Evolutionary conservation across 2,797 vertebrate species (phyloP).

Genomic region (Eleutherodactylus coqui): DNA sequence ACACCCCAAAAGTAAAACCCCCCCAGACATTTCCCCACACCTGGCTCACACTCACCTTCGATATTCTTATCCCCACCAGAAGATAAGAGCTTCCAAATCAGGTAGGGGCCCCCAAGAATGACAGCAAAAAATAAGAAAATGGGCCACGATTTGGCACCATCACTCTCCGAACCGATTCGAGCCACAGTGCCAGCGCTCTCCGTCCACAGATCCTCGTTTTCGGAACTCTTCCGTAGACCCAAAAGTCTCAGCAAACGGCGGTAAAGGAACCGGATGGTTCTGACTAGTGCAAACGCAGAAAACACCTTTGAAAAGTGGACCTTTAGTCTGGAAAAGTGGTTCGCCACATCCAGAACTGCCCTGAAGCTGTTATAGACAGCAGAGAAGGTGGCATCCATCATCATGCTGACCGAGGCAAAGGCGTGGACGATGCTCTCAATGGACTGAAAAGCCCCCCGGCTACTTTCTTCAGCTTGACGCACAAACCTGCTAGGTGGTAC

Average conservation of each 20-base stretch:
- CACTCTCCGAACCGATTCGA: constrained; percentile 72
- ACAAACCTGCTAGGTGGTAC: constrained; percentile 92
- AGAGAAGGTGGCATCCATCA: constrained; percentile 97
- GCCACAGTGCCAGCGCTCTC: constrained; percentile 85
- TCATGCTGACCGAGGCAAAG: constrained; percentile 96
- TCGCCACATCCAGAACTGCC: constrained; percentile 94
- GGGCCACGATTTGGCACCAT: constrained; percentile 92
- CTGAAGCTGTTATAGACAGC: constrained; percentile 98
- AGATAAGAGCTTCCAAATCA: constrained; percentile 96
- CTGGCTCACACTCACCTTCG: constrained; percentile 74
- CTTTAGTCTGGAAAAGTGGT: constrained; percentile 94
- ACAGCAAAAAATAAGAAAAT: constrained; percentile 96
- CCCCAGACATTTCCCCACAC: background rate
- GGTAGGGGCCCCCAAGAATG: constrained; percentile 92
- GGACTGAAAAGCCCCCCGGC: constrained; percentile 95
- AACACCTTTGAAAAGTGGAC: constrained; percentile 93
- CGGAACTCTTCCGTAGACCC: constrained; percentile 80
- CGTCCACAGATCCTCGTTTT: constrained; percentile 92
- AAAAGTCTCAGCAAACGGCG: constrained; percentile 84
- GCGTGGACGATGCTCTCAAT: constrained; percentile 98
- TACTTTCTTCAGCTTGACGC: constrained; percentile 96
- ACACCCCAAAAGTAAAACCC: background rate
- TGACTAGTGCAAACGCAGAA: constrained; percentile 93
- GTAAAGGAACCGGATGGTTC: constrained; percentile 91
- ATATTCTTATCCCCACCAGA: constrained; percentile 77